Conservation (phyloP, 2,113 vertebrate species). For the Mormyrus iriodes region DNA sequence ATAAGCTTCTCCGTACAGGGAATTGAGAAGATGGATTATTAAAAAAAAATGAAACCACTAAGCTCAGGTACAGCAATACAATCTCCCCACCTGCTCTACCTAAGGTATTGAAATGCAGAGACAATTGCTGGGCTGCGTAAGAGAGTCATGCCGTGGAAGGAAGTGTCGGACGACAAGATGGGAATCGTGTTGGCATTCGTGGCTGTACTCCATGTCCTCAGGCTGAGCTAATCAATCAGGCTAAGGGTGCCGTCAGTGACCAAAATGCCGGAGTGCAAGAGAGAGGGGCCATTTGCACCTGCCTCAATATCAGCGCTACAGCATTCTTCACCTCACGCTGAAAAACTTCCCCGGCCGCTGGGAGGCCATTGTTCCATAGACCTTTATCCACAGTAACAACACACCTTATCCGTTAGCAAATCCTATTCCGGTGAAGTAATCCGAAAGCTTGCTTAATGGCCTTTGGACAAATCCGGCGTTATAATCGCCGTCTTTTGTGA, state of each 20-base stretch:
- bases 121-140: not conserved
- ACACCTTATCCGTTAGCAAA: not conserved
- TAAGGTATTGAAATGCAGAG: not conserved
- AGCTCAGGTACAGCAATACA: not conserved
- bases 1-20: not conserved
- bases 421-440: not conserved
- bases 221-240: slow-evolving; percentile 85
- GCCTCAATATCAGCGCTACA: not conserved
- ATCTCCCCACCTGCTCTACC: not conserved
- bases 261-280: slow-evolving; percentile 77
- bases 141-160: not conserved
- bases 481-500: not conserved
- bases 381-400: not conserved
- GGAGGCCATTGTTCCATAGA: not conserved
- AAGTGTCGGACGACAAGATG: not conserved
- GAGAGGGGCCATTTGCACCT: slow-evolving; percentile 28
- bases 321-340: not conserved
- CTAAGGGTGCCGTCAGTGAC: slow-evolving; percentile 69
- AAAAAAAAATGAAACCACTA: not conserved
- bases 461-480: not conserved
- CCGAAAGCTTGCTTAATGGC: not conserved
- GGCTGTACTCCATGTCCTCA: slow-evolving; percentile 46
- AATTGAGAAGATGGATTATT: slow-evolving; percentile 2
- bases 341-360: not conserved
- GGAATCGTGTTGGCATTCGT: not conserved